A percentile compares a stretch with the other conserved stretches of the same genome.
phyloP scores from a whole-genome alignment of 2,797 vertebrate species.

The Tenualosa ilisha region DNA sequence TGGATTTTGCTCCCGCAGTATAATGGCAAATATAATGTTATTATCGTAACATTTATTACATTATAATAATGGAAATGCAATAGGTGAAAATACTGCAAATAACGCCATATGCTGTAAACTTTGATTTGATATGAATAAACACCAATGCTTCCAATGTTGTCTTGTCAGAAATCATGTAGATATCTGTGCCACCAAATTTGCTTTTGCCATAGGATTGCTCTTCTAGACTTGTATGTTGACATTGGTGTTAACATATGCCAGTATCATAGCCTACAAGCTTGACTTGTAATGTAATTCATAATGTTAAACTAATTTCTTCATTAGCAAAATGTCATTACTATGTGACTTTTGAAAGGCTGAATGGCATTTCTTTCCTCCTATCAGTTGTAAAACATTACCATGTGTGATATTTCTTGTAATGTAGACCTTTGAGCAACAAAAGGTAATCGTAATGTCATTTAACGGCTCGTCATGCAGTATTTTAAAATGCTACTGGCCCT shows the following conservation, averaged over 20 bases:
- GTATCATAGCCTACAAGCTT: not conserved
- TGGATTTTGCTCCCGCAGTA: conserved; percentile 33
- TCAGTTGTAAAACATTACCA: conserved; percentile 45
- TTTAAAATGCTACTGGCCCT: not conserved
- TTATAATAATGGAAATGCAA: not conserved
- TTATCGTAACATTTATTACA: not conserved
- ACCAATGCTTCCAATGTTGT: not conserved
- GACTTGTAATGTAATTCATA: conserved; percentile 59
- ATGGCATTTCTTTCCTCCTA: conserved; percentile 44
- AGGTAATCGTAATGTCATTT: not conserved
- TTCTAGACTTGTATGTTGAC: not conserved
- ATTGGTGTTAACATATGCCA: not conserved
- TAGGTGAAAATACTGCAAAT: not conserved
- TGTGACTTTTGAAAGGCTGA: conserved; percentile 50
- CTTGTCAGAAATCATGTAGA: not conserved
- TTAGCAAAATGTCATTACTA: conserved; percentile 70
- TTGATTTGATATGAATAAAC: too few relatives aligned
- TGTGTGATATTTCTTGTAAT: conserved; percentile 4
- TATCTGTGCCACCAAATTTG: not conserved
- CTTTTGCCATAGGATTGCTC: not conserved
- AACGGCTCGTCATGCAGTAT: not conserved
- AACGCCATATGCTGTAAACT: too few relatives aligned
- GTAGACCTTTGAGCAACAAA: not conserved
- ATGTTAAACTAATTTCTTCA: conserved; percentile 64
- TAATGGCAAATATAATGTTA: not conserved